Conservation (phyloP, 1,140 invertebrate species). For the Thrips palmi region DNA sequence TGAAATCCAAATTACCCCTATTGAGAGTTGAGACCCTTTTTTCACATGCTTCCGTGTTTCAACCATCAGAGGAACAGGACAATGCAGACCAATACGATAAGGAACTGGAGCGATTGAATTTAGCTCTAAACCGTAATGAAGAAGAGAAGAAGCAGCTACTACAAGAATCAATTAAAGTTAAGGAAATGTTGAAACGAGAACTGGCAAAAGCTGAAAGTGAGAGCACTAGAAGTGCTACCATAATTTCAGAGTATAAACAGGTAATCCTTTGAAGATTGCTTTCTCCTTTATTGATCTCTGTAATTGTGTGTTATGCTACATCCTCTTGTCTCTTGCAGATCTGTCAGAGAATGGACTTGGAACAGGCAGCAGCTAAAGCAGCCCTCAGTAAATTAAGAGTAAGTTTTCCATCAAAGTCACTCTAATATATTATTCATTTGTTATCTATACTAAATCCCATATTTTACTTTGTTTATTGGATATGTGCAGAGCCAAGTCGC, state of each 20-base stretch:
- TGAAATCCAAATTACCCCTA: too few species aligned
- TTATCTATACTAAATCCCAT: not conserved
- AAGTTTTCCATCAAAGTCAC: slow-evolving; percentile 15
- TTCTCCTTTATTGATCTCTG: too few species aligned
- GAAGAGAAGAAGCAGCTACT: slow-evolving; percentile 69
- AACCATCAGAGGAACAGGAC: slow-evolving; percentile 51
- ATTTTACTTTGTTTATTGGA: slow-evolving; percentile 6
- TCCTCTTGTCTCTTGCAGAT: slow-evolving; percentile 35
- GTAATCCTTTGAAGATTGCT: too few species aligned
- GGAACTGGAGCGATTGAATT: slow-evolving; percentile 58
- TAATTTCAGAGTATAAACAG: slow-evolving; percentile 83
- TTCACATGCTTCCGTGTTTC: slow-evolving; percentile 22
- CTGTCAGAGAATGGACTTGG: slow-evolving; percentile 71
- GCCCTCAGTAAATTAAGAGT: slow-evolving; percentile 38
- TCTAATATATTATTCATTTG: slow-evolving; percentile 1
- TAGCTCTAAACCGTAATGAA: slow-evolving; percentile 50
- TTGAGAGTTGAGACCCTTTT: too few species aligned
- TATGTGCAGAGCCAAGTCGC: slow-evolving; percentile 13
- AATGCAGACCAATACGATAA: slow-evolving; percentile 57
- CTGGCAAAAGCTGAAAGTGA: slow-evolving; percentile 55
- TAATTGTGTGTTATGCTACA: too few species aligned
- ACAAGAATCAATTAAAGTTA: slow-evolving; percentile 46
- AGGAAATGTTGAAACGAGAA: slow-evolving; percentile 69
- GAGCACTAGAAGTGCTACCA: slow-evolving; percentile 44
- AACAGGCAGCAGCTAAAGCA: slow-evolving; percentile 44